A percentile compares a stretch with the other conserved stretches of the same genome.
These are phyloP conservation scores for Gobius niger DNA, from an alignment of 2,113 vertebrate genomes.

Conservation along the genomic window DNA sequence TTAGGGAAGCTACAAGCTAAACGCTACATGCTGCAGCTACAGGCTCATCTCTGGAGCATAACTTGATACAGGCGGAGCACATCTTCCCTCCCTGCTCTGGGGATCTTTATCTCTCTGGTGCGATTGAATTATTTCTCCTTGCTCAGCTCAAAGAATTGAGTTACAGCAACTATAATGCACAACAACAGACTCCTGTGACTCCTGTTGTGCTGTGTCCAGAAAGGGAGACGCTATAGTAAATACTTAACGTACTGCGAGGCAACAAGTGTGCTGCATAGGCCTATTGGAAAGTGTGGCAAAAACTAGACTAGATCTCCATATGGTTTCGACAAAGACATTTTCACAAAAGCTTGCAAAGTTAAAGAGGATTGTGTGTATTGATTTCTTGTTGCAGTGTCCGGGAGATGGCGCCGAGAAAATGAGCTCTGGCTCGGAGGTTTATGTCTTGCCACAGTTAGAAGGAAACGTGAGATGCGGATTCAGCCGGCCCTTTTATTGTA, in stretches of 20 bases:
- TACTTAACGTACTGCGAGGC: constrained; percentile 49
- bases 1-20: constrained; percentile 56
- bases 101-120: constrained; percentile 88
- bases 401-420: constrained; percentile 78
- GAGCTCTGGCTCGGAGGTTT: constrained; percentile 78
- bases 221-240: constrained; percentile 7
- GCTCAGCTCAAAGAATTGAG: constrained; percentile 92
- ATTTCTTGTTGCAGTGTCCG: constrained; percentile 70
- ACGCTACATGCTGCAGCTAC: constrained; percentile 56
- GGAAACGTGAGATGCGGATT: constrained; percentile 76
- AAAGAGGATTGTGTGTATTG: constrained; percentile 73
- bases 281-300: constrained; percentile 19
- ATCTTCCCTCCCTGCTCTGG: constrained; percentile 83
- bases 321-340: constrained; percentile 57
- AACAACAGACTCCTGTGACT: constrained; percentile 61
- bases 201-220: constrained; percentile 49
- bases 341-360: constrained; percentile 62
- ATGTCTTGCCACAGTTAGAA: constrained; percentile 71
- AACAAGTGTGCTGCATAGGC: constrained; percentile 21
- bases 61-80: constrained; percentile 78
- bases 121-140: constrained; percentile 94
- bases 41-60: constrained; percentile 82
- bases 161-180: constrained; percentile 87
- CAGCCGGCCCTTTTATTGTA: constrained; percentile 71
- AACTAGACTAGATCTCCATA: constrained; percentile 35